Base-by-base conservation (phyloP, 2,797 vertebrate species). In the Erpetoichthys calabaricus region DNA sequence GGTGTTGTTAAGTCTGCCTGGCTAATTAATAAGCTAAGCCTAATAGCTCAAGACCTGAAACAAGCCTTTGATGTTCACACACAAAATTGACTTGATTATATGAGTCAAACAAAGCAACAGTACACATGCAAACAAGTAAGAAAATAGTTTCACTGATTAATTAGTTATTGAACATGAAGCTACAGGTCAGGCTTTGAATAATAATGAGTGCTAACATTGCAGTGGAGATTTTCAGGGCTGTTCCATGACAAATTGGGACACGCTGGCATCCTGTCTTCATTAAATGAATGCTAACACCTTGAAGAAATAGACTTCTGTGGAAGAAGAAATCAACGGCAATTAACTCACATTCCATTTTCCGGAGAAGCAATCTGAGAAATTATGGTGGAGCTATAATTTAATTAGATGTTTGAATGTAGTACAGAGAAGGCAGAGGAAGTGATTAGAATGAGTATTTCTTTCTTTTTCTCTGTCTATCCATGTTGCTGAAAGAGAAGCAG, bases 271-370 rank as follows among this genome's bases (percentile, higher is more conserved):
- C 51, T 52, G 60, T 8, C 7, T 49, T 62, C 59, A 45, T 50
- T 55, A 44, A 58, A 61, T 56, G 44, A 52, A 56, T 47, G 54
- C 50, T 45, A 64, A 56, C 57, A 59, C 52, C 53, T 62, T 61
- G 50, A 53, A 1, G 25, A 25, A 25, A 25, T 25, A 25, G 25
- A 25, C 25, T 25, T 25, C 25, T 25, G 25, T 25, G 25, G 25
- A 25, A 25, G 25, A 25, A 25, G 25, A 25, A 25, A 25, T 25
- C 25, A 25, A 25, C 25, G 2, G 25, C 25, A 25, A 25, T 25
- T 25, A 25, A 25, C 25, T 25, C 25, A 25, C 25, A 25, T 25
- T 25, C 25, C 25, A 25, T 25, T 25, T 25, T 25, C 25, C 25
- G 25, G 25, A 25, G 25, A 25, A 25, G 25, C 25, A 25, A 25